Conservation (phyloP, 2,888 invertebrate genomes). For the Dasysyrphus albostriatus region DNA sequence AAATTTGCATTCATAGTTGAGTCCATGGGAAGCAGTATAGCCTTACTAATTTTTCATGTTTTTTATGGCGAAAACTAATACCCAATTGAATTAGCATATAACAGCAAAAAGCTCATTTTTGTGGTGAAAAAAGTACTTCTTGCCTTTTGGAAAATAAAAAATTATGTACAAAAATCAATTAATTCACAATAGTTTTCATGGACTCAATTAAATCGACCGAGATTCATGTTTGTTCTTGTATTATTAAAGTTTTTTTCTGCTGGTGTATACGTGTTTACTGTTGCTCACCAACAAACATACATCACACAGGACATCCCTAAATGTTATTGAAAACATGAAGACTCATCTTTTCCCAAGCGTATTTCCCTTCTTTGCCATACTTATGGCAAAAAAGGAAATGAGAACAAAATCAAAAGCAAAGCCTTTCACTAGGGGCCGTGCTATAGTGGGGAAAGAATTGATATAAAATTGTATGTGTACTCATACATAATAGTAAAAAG, state of each 20-base stretch:
- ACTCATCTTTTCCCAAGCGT: slow-evolving; percentile 24
- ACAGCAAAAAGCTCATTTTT: no score
- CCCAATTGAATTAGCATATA: no score
- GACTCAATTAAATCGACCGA: no score
- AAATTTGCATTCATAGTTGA: no score
- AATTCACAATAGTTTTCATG: no score
- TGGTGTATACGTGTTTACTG: neutral
- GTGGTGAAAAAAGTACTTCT: no score
- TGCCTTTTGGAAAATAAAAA: no score
- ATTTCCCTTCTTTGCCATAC: neutral
- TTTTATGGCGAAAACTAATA: no score
- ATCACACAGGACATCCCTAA: neutral
- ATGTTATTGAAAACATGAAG: slow-evolving; percentile 40
- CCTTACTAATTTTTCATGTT: no score
- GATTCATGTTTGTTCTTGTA: no score
- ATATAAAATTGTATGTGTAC: neutral
- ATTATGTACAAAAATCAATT: no score
- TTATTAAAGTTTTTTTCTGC: neutral
- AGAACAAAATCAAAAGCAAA: slow-evolving; percentile 34
- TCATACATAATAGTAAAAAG: slow-evolving; percentile 3
- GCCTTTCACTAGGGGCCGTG: slow-evolving; percentile 9
- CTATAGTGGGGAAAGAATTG: neutral
- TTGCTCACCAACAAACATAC: neutral
- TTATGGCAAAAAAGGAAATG: neutral
- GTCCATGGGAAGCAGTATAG: no score